Evolutionary conservation across 1,140 invertebrate genomes (phyloP), one percentile per base, ranked within the genome.

Genomic region (Drosophila eugracilis): DNA sequence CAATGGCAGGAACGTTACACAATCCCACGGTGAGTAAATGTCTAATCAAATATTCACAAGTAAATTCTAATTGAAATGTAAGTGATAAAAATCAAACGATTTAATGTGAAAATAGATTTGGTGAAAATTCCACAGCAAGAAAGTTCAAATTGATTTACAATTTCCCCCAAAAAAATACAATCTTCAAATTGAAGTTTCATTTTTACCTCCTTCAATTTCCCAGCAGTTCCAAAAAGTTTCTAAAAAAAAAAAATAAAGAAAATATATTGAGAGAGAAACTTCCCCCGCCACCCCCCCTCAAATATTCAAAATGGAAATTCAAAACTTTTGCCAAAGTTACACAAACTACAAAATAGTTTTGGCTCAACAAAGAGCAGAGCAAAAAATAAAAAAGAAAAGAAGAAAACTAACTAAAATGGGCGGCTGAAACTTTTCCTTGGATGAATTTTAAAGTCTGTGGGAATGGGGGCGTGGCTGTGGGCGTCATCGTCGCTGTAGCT

Each of bases 251-350:
- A 42, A 22, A 42, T n/a, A 3, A 0, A 17, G 7, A 41, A 41
- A 41, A 53, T 12, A 41, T 12, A 39, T 26, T 5, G 15, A 28
- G 7, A 30, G 9, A 21, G n/a, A 60, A 60, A 66, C 12, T 49
- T n/a, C n/a, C n/a, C n/a, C n/a, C n/a, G n/a, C 30, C 12, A 32
- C 30, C 12, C 14, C 36, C 21, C 58, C 41, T 69, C 47, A 69
- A 69, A 69, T 69, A 69, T 69, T 69, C 47, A 53, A 69, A 69
- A 69, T 52, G 66, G 45, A 69, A 69, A 67, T 42, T 66, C 37
- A 34, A 42, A 67, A 69, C 47, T 67, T 67, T 67, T 67, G 62
- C 28, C 22, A 42, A 69, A 66, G 60, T 67, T 67, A 42, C 15
- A 62, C 45, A 69, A 67, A 67, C 60, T 67, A 53, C 37, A 45